phyloP scores from a whole-genome alignment of 1,140 invertebrate genomes.

The Nephotettix cincticeps region DNA sequence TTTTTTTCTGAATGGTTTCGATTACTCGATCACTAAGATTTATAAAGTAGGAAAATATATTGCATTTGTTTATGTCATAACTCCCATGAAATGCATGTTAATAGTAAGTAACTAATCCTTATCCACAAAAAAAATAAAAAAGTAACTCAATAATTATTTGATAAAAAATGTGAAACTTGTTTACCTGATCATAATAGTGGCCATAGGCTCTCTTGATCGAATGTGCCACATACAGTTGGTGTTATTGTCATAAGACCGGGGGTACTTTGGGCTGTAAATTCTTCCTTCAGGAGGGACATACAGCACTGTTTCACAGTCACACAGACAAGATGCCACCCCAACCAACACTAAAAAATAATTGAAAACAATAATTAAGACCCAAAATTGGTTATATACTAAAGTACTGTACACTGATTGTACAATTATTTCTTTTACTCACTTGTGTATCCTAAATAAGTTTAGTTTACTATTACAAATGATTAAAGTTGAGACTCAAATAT shows the following conservation, averaged over 20 bases:
- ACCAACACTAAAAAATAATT: conserved; percentile 58
- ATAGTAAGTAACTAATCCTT: neutral
- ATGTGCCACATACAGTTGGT: conserved; percentile 35
- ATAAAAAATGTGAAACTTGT: too few relatives aligned
- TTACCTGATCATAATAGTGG: conserved; percentile 28
- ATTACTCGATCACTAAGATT: too few relatives aligned
- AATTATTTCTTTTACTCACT: too few relatives aligned
- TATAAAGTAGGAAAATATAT: neutral
- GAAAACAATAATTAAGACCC: too few relatives aligned
- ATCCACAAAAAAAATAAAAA: neutral
- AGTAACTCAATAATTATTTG: neutral
- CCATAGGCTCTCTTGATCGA: conserved; percentile 11
- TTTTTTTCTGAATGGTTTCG: too few relatives aligned
- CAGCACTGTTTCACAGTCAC: neutral
- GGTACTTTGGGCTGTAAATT: conserved; percentile 35
- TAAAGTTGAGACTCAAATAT: too few relatives aligned
- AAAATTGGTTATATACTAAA: too few relatives aligned
- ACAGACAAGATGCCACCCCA: neutral
- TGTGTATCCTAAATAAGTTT: too few relatives aligned
- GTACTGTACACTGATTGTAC: too few relatives aligned
- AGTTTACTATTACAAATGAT: too few relatives aligned
- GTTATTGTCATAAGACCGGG: conserved; percentile 23
- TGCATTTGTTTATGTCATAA: too few relatives aligned
- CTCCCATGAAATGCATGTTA: too few relatives aligned
- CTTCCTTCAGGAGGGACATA: conserved; percentile 22